These are phyloP conservation scores for Periparus ater DNA, from an alignment of 2,797 vertebrate species.

Conservation along the genomic window DNA sequence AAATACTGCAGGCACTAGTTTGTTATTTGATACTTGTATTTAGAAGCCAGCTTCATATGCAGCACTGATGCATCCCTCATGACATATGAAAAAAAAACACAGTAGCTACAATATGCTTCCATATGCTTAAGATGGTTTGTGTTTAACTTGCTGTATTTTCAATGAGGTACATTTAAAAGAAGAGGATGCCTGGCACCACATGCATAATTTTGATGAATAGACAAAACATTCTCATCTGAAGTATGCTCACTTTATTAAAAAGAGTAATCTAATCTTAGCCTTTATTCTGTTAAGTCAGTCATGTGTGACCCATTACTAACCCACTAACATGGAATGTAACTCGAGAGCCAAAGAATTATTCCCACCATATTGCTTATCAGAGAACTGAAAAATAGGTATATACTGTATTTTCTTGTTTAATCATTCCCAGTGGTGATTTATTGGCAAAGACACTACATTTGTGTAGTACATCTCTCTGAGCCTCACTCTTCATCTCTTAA, in stretches of 20 bases:
- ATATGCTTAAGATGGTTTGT: constrained; percentile 27
- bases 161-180: constrained; percentile 55
- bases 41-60: background rate
- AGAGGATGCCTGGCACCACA: constrained; percentile 5
- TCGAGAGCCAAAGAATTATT: constrained; percentile 63
- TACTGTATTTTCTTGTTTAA: constrained; percentile 49
- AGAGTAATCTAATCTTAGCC: constrained; percentile 68
- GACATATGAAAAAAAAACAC: background rate
- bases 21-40: background rate
- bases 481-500: constrained; percentile 19
- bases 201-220: constrained; percentile 59
- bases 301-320: constrained; percentile 69
- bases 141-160: constrained; percentile 56
- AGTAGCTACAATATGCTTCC: background rate
- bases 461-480: constrained; percentile 33
- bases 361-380: constrained; percentile 55
- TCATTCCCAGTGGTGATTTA: constrained; percentile 58
- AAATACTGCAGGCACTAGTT: background rate
- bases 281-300: constrained; percentile 66
- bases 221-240: constrained; percentile 27
- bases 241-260: constrained; percentile 63
- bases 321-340: constrained; percentile 62
- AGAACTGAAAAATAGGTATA: constrained; percentile 62
- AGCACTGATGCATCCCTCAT: background rate
- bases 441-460: constrained; percentile 33